Conservation (phyloP, 2,888 invertebrate species). For the Chaetogeoica ovagalla region DNA sequence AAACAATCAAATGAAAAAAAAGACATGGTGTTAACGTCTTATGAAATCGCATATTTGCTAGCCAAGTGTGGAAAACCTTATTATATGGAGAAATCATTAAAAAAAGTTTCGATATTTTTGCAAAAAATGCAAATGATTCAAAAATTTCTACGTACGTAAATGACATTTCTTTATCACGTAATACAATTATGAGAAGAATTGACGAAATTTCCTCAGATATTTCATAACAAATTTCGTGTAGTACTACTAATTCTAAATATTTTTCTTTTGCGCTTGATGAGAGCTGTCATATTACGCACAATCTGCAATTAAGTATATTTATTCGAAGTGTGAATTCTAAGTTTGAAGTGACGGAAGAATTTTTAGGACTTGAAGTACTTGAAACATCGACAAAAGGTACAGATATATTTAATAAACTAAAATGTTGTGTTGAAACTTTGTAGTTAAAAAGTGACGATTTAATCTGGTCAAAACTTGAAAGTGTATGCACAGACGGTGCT, state of each 20-base stretch:
- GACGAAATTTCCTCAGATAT: constrained; percentile 41
- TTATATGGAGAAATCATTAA: constrained; percentile 52
- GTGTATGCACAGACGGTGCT: constrained; percentile 23
- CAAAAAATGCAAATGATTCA: constrained; percentile 44
- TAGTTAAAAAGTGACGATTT: constrained; percentile 33
- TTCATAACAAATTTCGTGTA: constrained; percentile 30
- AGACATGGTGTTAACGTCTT: constrained; percentile 17
- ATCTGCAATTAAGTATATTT: constrained; percentile 37
- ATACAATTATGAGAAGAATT: constrained; percentile 49
- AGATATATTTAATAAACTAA: constrained; percentile 29
- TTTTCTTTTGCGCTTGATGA: constrained; percentile 42
- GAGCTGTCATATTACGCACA: constrained; percentile 36
- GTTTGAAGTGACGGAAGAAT: constrained; percentile 31
- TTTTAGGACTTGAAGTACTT: constrained; percentile 38
- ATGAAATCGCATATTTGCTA: constrained; percentile 36
- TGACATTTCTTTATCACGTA: constrained; percentile 44
- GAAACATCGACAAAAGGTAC: constrained; percentile 33
- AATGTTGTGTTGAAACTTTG: constrained; percentile 34
- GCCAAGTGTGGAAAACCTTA: constrained; percentile 49
- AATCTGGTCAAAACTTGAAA: constrained; percentile 33
- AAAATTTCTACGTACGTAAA: constrained; percentile 46
- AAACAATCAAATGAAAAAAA: constrained; percentile 27
- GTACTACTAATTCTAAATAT: constrained; percentile 28
- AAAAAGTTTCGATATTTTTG: constrained; percentile 30
- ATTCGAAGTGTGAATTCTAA: constrained; percentile 40